These are phyloP conservation scores for Ophiothrix spiculata DNA, from an alignment of 35 echinoderm and acorn worm species.

Conservation along the genomic window DNA sequence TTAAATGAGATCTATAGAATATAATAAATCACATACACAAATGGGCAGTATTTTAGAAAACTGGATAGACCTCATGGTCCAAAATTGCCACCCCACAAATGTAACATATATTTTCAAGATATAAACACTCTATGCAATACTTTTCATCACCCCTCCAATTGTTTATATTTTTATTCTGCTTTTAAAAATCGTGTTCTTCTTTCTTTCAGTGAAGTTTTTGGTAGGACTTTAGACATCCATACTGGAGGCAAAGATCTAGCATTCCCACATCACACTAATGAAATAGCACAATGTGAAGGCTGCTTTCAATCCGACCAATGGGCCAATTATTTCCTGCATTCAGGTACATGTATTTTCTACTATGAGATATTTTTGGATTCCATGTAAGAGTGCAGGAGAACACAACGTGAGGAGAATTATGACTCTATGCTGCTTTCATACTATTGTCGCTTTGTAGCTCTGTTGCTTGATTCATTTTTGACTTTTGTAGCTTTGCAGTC, in stretches of 20 bases:
- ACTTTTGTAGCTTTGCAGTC: no score
- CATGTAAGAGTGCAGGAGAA: no score
- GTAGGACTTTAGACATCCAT: slow-evolving; percentile 85
- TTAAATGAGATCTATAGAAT: background rate
- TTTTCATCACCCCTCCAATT: background rate
- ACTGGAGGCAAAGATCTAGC: slow-evolving; percentile 84
- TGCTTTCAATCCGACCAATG: slow-evolving; percentile 78
- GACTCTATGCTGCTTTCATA: background rate
- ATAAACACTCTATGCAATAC: background rate
- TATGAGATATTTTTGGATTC: no score
- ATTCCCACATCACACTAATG: slow-evolving; percentile 97
- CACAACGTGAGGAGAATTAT: background rate
- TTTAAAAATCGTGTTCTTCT: slow-evolving; percentile 3
- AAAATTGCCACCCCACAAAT: background rate
- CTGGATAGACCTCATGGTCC: background rate
- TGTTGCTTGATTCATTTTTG: no score
- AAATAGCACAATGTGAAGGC: slow-evolving; percentile 96
- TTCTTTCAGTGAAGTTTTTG: slow-evolving; percentile 80
- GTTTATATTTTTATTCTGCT: background rate
- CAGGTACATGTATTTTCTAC: slow-evolving; percentile 82
- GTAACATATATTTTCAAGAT: background rate
- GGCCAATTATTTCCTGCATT: slow-evolving; percentile 95
- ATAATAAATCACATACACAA: background rate
- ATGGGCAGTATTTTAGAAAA: background rate
- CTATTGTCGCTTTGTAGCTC: background rate